A percentile compares a stretch with the other conserved stretches of the same genome.
These are phyloP conservation scores for Lepus timidus DNA, from an alignment of 2,113 vertebrate genomes.

Conservation along the genomic window DNA sequence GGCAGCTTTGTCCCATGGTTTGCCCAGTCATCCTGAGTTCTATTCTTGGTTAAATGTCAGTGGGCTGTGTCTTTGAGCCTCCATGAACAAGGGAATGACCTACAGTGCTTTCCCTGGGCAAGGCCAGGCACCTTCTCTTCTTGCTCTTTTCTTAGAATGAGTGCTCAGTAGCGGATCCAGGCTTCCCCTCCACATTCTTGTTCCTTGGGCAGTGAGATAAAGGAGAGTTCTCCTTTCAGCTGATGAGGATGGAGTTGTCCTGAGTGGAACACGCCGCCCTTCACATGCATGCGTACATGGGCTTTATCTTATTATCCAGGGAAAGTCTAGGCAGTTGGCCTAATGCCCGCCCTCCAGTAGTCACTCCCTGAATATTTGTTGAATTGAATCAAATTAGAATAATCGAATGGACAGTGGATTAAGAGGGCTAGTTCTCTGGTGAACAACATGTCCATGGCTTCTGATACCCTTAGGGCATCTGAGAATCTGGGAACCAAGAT, in stretches of 20 bases:
- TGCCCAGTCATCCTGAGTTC: neutral
- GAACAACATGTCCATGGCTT: slow-evolving; percentile 35
- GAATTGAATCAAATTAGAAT: slow-evolving; percentile 65
- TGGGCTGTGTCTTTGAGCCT: neutral
- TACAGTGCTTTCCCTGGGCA: neutral
- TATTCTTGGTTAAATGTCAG: neutral
- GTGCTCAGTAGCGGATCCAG: neutral
- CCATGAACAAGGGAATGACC: neutral
- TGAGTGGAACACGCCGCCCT: neutral
- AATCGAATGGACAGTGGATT: slow-evolving; percentile 57
- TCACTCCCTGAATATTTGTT: slow-evolving; percentile 69
- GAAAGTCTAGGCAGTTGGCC: slow-evolving; percentile 22
- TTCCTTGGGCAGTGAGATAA: neutral
- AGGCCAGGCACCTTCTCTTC: neutral
- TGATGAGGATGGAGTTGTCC: neutral
- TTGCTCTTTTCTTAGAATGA: slow-evolving; percentile 17
- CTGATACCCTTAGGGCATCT: neutral
- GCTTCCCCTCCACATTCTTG: neutral
- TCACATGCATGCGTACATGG: neutral
- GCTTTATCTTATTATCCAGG: neutral
- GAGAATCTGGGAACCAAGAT: neutral
- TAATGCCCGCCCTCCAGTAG: neutral
- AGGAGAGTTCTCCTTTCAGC: neutral
- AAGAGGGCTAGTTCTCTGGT: slow-evolving; percentile 36
- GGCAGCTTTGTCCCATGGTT: slow-evolving; percentile 42